A percentile compares a stretch with the other conserved stretches of the same genome.
Evolutionary conservation across 1,140 invertebrate species (phyloP).

Genomic region (Heterodera carotae): DNA sequence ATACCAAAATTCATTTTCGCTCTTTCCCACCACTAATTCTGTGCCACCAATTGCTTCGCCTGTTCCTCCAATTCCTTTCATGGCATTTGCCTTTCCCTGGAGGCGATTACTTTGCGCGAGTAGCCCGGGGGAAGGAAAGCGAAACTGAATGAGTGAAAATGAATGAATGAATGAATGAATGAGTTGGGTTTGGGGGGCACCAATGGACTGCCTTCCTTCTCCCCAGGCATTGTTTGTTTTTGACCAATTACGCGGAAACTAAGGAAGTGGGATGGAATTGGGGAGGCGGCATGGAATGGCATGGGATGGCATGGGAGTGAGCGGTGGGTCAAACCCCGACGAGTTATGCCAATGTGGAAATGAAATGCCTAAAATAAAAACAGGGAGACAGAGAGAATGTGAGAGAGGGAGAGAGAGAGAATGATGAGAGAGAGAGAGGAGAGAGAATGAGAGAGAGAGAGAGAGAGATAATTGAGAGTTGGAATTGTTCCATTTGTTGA

Average conservation of each 20-base stretch:
- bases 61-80: background rate
- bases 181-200: background rate
- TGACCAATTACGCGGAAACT: constrained; percentile 10
- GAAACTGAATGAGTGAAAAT: background rate
- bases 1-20: background rate
- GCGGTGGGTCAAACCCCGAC: background rate
- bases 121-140: background rate
- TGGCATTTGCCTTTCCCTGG: constrained; percentile 6
- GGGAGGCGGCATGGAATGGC: too few relatives aligned
- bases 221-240: constrained; percentile 2
- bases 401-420: too few relatives aligned
- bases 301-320: too few relatives aligned
- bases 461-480: too few relatives aligned
- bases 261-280: too few relatives aligned
- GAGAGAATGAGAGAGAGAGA: too few relatives aligned
- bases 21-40: background rate
- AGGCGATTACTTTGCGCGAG: constrained; percentile 18
- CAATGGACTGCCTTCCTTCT: background rate
- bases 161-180: background rate
- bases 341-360: background rate
- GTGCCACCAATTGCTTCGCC: too few relatives aligned
- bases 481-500: background rate
- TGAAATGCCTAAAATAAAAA: background rate
- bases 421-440: too few relatives aligned
- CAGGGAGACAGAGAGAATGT: too few relatives aligned